Evolutionary conservation across 2,797 vertebrate species (phyloP).

Genomic region (Valencia hispanica): DNA sequence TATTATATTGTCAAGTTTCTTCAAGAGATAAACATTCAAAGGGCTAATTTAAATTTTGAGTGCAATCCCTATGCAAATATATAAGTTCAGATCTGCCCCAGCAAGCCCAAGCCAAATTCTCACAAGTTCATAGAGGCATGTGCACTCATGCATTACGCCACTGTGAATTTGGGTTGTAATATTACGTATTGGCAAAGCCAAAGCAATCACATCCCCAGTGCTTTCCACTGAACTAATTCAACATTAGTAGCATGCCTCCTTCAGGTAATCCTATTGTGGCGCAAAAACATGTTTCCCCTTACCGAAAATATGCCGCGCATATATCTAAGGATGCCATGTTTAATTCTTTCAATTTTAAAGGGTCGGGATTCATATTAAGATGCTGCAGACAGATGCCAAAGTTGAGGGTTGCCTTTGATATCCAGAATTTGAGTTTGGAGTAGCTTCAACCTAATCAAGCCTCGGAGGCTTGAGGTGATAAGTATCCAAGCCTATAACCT

Average conservation of each 20-base stretch:
- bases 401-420: slow-evolving; percentile 74
- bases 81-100: slow-evolving; percentile 7
- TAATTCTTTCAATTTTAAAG: slow-evolving; percentile 41
- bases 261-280: slow-evolving; percentile 48
- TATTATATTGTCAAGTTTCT: slow-evolving; percentile 13
- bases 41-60: slow-evolving; percentile 4
- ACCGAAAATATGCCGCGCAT: slow-evolving; percentile 21
- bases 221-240: slow-evolving; percentile 33
- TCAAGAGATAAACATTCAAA: slow-evolving; percentile 2
- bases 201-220: slow-evolving; percentile 27
- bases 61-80: slow-evolving; percentile 8
- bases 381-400: slow-evolving; percentile 71
- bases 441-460: slow-evolving; percentile 74
- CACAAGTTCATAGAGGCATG: not conserved
- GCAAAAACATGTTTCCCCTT: slow-evolving; percentile 30
- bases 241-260: slow-evolving; percentile 19
- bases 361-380: slow-evolving; percentile 61
- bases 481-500: slow-evolving; percentile 72
- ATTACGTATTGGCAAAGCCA: slow-evolving; percentile 21
- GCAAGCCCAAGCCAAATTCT: not conserved
- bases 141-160: slow-evolving; percentile 3
- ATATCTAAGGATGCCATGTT: slow-evolving; percentile 49
- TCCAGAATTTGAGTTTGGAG: slow-evolving; percentile 72
- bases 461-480: slow-evolving; percentile 73
- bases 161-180: slow-evolving; percentile 2